Evolutionary conservation across 2,888 invertebrate species (phyloP), one percentile per base, ranked within the genome.

Genomic region (Cheilosia vulpina): DNA sequence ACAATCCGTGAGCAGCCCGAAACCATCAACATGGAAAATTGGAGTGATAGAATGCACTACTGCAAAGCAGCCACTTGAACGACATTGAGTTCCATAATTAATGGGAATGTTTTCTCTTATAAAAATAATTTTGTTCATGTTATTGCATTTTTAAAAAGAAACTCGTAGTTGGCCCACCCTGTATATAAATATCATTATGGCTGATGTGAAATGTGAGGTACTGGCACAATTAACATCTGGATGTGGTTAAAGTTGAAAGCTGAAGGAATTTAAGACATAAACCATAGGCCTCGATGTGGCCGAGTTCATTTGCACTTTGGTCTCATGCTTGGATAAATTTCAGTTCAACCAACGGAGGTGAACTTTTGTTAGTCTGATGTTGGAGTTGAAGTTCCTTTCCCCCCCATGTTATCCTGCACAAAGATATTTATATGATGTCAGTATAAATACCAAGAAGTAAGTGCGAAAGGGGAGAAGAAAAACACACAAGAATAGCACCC

Each of bases 261-360:
- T 31, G 15, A 34, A 13, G 19, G 34, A 24, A 27, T 55, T 71
- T 38, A 41, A 71, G 65, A 75, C 76, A 73, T 69, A 34, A 73
- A 83, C 24, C 50, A 47, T 47, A 45, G 66, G 50, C 6, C 27
- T 27, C 6, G 27, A 27, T 27, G 27, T 27, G 27, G 27, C 34
- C 53, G 84, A 65, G 80, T 80, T 84, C 80, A 75, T 84, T 79
- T 69, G 69, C 68, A 60, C 27, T 68, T 63, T 55, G 50, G 77
- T 11, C 19, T 5, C 41, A 65, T 57, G 69, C 53, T 55, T 65
- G 75, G 71, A 38, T 76, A 75, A 69, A 65, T 71, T 47, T 71
- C 15, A 84, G 84, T 84, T 84, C 68, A 84, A 75, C 80, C 84
- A 76, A 65, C 69, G 76, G 66, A 77, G 80, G 63, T 80, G 84